A percentile compares a stretch with the other conserved stretches of the same genome.
These are phyloP conservation scores for Sipha maydis DNA, from an alignment of 2,888 invertebrate genomes.

Conservation along the genomic window DNA sequence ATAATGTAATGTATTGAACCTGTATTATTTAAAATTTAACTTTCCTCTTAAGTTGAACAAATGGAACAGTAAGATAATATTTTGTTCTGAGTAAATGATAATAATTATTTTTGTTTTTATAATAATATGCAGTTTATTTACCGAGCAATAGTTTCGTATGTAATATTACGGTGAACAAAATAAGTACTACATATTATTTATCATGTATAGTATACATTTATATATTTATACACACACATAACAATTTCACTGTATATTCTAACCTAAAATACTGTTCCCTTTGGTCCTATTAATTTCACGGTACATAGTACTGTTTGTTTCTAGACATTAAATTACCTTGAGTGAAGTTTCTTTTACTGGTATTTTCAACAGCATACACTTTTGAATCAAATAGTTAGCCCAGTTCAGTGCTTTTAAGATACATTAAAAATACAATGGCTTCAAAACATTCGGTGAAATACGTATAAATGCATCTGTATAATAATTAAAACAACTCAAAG, in stretches of 20 bases:
- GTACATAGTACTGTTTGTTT: constrained; percentile 2
- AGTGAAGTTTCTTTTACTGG: constrained; percentile 35
- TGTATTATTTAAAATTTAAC: no score
- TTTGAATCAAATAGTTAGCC: constrained; percentile 36
- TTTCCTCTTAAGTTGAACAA: no score
- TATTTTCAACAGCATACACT: constrained; percentile 27
- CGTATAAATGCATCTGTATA: not conserved
- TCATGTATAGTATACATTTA: no score
- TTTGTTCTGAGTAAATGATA: no score
- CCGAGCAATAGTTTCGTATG: not conserved
- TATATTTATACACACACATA: no score
- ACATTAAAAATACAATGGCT: constrained; percentile 28
- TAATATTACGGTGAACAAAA: constrained; percentile 25
- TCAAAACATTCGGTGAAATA: not conserved
- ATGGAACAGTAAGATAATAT: no score
- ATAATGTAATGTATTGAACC: no score
- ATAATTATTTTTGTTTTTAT: no score
- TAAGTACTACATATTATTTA: not conserved
- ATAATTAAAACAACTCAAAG: constrained; percentile 21
- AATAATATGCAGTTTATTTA: no score
- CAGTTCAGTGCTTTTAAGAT: constrained; percentile 37
- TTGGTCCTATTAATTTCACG: constrained; percentile 50
- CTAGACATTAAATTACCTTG: constrained; percentile 42
- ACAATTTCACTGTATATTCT: constrained; percentile 17
- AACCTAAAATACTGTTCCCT: constrained; percentile 45